Evolutionary conservation across 2,113 vertebrate species (phyloP).

Genomic region (Hemiscyllium ocellatum): DNA sequence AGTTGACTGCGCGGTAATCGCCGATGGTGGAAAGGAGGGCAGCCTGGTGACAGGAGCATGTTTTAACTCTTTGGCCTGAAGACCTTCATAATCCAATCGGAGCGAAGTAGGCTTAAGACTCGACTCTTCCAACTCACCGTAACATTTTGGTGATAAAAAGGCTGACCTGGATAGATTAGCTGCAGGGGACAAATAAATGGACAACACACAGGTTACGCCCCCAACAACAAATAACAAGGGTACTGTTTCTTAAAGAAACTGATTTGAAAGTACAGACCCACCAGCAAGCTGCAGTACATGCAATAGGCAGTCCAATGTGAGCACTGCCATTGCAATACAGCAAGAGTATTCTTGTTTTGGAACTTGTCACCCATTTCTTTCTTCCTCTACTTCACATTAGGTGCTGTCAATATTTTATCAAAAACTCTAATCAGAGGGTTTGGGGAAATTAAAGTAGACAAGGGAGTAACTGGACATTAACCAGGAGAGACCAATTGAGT

Average conservation of each 20-base stretch:
- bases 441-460: background rate
- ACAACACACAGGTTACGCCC: background rate
- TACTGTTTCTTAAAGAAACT: background rate
- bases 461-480: background rate
- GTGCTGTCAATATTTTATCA: background rate
- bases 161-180: conserved; percentile 85
- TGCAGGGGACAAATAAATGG: conserved; percentile 45
- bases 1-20: conserved; percentile 56
- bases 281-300: background rate
- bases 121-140: conserved; percentile 84
- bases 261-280: background rate
- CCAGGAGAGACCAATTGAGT: background rate
- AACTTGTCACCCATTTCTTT: background rate
- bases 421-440: background rate
- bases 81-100: conserved; percentile 67
- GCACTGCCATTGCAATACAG: background rate
- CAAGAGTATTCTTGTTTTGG: background rate
- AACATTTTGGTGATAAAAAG: conserved; percentile 83
- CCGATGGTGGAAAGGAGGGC: conserved; percentile 73
- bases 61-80: conserved; percentile 54
- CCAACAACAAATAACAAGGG: too few species aligned
- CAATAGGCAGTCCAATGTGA: background rate
- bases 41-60: conserved; percentile 79
- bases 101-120: conserved; percentile 81
- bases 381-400: background rate